Evolutionary conservation across 2,888 invertebrate genomes (phyloP), one percentile per base, ranked within the genome.

Genomic region (Melinaea marsaeus): DNA sequence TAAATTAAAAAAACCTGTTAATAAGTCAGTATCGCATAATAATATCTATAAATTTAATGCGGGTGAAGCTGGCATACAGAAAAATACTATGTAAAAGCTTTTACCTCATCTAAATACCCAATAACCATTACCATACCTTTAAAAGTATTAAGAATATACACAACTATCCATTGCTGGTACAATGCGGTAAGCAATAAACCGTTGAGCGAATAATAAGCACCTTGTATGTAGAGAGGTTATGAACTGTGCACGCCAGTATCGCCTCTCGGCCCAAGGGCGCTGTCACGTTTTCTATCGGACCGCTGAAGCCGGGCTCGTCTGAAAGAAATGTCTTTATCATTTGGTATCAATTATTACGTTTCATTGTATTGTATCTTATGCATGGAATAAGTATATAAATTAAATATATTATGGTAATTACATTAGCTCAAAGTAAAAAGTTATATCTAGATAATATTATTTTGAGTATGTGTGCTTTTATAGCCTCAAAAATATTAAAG

Each of bases 211-310:
- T 64, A 64, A 64, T 64, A 57, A 32, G 57, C 89, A 97, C 97
- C 94, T 97, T 97, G 80, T 94, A 97, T 22, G 93, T 92, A 63
- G 94, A 94, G 65, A 97, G 92, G 84, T 96, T 95, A 83, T 96
- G 95, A 7, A 97, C 97, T 59, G 94, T 90, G 81, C 97, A 97
- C 58, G 95, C 93, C 60, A 97, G 92, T 60, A 95, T 92, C 5
- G 96, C 97, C 85, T 97, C 97, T 66, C 97, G 92, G 55, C 97
- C 96, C 62, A 97, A 94, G 13, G 97, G 94, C 9, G 94, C 94
- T 6, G 97, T 97, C 73, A 95, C 94, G 88, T 97, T 97, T 72
- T 93, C 89, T 76, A 97, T 96, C 60, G 96, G 95, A 63, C 94
- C 94, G 76, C 94, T 95, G 88, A 97, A 97, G 74, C 95, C 94